phyloP scores from a whole-genome alignment of 2,113 vertebrate genomes.

The Microtus richardsoni region DNA sequence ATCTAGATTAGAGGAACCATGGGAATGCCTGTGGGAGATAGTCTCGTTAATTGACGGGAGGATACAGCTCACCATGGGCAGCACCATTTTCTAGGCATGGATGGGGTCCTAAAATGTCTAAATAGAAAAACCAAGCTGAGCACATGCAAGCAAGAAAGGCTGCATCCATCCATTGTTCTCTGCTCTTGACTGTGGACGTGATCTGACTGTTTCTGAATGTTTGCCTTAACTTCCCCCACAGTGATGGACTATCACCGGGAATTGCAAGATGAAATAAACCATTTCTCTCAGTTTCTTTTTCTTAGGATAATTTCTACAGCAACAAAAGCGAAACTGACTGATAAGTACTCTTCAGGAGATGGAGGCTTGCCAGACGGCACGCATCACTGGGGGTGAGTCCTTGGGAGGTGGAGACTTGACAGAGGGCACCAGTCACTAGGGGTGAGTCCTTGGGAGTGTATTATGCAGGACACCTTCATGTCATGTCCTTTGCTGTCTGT shows the following conservation, averaged over 20 bases:
- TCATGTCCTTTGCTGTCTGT: neutral
- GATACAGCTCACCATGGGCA: neutral
- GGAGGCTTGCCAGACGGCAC: neutral
- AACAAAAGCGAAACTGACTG: too few relatives aligned
- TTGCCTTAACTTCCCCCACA: neutral
- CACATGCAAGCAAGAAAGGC: neutral
- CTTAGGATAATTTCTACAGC: neutral
- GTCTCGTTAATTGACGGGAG: neutral
- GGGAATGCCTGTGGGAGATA: neutral
- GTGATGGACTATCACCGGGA: neutral
- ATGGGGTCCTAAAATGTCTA: neutral
- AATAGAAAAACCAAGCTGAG: neutral
- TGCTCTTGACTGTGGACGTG: too few relatives aligned
- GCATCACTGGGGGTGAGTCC: neutral
- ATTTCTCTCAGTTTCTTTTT: neutral
- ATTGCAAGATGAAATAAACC: neutral
- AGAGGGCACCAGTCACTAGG: too few relatives aligned
- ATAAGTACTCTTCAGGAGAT: neutral
- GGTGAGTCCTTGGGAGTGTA: neutral
- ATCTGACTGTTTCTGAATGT: too few relatives aligned
- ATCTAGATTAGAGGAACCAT: too few relatives aligned
- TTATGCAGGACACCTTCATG: neutral
- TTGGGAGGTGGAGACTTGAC: neutral
- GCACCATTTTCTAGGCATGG: neutral
- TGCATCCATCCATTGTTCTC: too few relatives aligned